Conservation (phyloP, 2,797 vertebrate genomes). For the Schizopygopsis pylzovi region DNA sequence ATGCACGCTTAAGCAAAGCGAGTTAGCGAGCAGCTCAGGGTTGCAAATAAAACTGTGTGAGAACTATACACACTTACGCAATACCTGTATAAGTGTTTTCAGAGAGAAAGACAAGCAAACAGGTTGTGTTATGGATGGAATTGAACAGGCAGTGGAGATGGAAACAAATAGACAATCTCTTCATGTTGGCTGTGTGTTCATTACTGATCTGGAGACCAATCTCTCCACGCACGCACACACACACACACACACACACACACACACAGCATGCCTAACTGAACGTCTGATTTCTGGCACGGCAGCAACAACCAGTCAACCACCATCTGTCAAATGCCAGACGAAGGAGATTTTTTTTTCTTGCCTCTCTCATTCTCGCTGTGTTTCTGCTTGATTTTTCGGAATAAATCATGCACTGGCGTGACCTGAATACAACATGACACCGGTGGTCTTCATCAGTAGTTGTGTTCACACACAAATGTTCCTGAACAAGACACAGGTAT, state of each 20-base stretch:
- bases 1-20: neutral
- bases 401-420: slow-evolving; percentile 49
- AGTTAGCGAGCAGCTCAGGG: neutral
- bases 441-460: neutral
- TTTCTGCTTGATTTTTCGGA: slow-evolving; percentile 19
- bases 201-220: slow-evolving; percentile 44
- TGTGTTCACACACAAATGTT: neutral
- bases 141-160: slow-evolving; percentile 28
- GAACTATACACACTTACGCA: neutral
- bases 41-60: slow-evolving; percentile 2
- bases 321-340: slow-evolving; percentile 60
- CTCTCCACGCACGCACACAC: slow-evolving; percentile 9
- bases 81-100: neutral
- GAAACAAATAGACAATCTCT: slow-evolving; percentile 32
- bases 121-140: slow-evolving; percentile 6
- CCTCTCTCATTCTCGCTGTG: neutral
- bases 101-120: slow-evolving; percentile 13
- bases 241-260: slow-evolving; percentile 12
- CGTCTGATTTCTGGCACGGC: slow-evolving; percentile 40
- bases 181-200: slow-evolving; percentile 31
- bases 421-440: slow-evolving; percentile 30
- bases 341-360: neutral
- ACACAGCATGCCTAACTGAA: slow-evolving; percentile 28
- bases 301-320: slow-evolving; percentile 48
- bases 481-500: neutral